Percentiles rank a stretch among this genome's conserved stretches.
Conservation (phyloP, 2,888 invertebrate genomes). For the Erpobdella octoculata region DNA sequence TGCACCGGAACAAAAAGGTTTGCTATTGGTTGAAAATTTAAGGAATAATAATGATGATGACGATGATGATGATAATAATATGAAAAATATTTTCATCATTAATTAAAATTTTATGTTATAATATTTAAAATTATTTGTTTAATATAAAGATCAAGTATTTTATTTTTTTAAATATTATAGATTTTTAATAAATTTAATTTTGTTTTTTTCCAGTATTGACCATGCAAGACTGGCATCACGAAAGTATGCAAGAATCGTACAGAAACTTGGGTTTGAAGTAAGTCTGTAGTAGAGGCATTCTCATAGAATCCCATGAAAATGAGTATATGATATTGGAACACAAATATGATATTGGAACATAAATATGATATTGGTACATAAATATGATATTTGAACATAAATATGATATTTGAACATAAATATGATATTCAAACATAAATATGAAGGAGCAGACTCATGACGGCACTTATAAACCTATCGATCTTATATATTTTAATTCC, state of each 20-base stretch:
- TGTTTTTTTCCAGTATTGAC: too few relatives aligned
- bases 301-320: too few relatives aligned
- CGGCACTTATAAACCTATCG: background rate
- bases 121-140: background rate
- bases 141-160: too few relatives aligned
- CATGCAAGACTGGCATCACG: constrained; percentile 69
- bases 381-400: too few relatives aligned
- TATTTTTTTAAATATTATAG: too few relatives aligned
- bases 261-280: constrained; percentile 72
- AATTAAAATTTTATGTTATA: background rate
- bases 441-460: too few relatives aligned
- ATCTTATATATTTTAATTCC: background rate
- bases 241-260: constrained; percentile 75
- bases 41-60: background rate
- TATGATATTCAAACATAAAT: constrained; percentile 71
- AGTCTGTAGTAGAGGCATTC: too few relatives aligned
- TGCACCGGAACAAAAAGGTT: constrained; percentile 70
- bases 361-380: too few relatives aligned
- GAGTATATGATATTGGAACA: too few relatives aligned
- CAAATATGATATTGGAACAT: too few relatives aligned
- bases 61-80: background rate
- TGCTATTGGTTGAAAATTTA: background rate
- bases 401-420: constrained; percentile 48
- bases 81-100: background rate
- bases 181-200: too few relatives aligned